A percentile compares a stretch with the other conserved stretches of the same genome.
Conservation (phyloP, 2,888 invertebrate species). For the Isoperla grammatica region DNA sequence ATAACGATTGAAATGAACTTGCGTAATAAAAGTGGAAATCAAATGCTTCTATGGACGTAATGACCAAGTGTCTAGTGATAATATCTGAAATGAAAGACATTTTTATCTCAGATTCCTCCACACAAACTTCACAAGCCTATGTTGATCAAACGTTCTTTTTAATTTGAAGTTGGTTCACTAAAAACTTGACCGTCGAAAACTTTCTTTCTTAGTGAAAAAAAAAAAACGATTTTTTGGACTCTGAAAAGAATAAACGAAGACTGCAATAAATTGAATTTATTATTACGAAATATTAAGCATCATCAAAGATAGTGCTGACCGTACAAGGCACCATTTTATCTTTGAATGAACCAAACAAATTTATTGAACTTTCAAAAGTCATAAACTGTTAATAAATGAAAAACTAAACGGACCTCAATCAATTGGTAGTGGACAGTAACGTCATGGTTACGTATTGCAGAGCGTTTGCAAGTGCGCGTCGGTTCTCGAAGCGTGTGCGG, state of each 20-base stretch:
- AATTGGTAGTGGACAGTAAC: slow-evolving; percentile 27
- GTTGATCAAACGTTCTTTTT: slow-evolving; percentile 23
- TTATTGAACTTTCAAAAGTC: slow-evolving; percentile 25
- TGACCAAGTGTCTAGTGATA: background rate
- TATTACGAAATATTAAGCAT: slow-evolving; percentile 14
- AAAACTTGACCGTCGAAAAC: slow-evolving; percentile 13
- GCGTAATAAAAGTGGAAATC: slow-evolving; percentile 11
- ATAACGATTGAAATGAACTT: no score
- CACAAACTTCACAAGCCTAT: slow-evolving; percentile 19
- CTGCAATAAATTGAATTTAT: slow-evolving; percentile 21
- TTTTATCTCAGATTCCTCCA: slow-evolving; percentile 20
- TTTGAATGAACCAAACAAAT: slow-evolving; percentile 8
- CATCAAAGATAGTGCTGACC: slow-evolving; percentile 17
- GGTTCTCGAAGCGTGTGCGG: slow-evolving; percentile 16
- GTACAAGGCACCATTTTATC: slow-evolving; percentile 17
- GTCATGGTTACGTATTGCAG: background rate
- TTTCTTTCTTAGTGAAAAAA: slow-evolving; percentile 16
- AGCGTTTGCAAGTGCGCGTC: slow-evolving; percentile 21
- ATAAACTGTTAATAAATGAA: slow-evolving; percentile 22
- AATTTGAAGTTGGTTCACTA: slow-evolving; percentile 21
- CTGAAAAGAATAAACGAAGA: slow-evolving; percentile 23
- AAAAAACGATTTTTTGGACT: slow-evolving; percentile 26
- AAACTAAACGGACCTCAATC: slow-evolving; percentile 28
- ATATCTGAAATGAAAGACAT: slow-evolving; percentile 3
- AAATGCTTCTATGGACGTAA: slow-evolving; percentile 11